Conservation (phyloP, 2,113 vertebrate species). For the Eurypyga helias region DNA sequence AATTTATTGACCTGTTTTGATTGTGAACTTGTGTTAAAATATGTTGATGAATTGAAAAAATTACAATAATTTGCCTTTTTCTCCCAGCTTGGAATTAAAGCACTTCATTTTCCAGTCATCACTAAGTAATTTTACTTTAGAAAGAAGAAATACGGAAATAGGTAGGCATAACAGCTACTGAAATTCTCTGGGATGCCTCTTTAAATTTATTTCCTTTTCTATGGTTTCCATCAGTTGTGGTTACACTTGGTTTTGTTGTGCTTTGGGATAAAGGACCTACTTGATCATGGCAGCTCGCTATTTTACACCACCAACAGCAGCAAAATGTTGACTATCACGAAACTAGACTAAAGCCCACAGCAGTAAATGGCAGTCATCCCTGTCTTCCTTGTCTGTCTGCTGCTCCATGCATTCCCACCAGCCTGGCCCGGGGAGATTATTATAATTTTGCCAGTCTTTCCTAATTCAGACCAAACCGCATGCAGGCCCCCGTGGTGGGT, state of each 20-base stretch:
- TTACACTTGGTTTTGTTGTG: background rate
- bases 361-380: background rate
- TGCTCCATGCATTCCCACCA: background rate
- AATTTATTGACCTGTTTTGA: background rate
- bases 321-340: background rate
- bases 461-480: background rate
- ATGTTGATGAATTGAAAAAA: background rate
- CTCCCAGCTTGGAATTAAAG: background rate
- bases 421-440: background rate
- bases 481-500: rapidly evolving
- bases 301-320: background rate
- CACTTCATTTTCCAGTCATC: background rate
- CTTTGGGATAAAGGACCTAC: background rate
- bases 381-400: background rate
- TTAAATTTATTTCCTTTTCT: background rate
- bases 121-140: background rate
- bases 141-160: background rate
- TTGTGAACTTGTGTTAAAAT: background rate
- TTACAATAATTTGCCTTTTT: background rate
- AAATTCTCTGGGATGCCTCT: background rate
- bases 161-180: background rate
- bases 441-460: background rate
- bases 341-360: background rate
- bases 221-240: background rate
- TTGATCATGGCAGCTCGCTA: background rate